These are phyloP conservation scores for Deilephila porcellus DNA, from an alignment of 2,888 invertebrate genomes.

Conservation along the genomic window DNA sequence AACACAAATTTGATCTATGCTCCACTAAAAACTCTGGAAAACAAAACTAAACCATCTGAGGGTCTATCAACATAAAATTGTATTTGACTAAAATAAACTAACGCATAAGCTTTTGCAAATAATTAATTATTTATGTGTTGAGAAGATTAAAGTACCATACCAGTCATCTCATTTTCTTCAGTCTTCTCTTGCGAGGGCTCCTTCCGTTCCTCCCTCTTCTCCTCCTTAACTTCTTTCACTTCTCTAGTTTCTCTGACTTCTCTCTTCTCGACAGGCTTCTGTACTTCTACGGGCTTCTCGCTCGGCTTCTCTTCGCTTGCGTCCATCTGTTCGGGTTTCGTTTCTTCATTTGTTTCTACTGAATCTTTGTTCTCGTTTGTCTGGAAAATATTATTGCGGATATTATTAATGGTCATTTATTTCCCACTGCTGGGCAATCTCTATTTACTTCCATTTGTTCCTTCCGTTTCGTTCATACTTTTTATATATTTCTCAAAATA, in stretches of 20 bases:
- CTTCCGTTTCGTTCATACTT: neutral
- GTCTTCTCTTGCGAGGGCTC: conserved; percentile 71
- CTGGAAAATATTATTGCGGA: conserved; percentile 42
- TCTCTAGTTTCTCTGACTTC: conserved; percentile 42
- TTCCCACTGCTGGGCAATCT: neutral
- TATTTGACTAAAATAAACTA: no score
- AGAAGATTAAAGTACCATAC: conserved; percentile 55
- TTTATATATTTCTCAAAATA: no score
- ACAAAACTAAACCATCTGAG: no score
- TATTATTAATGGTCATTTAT: no score
- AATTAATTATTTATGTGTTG: no score
- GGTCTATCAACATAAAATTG: no score
- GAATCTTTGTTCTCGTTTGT: conserved; percentile 69
- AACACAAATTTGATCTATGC: no score
- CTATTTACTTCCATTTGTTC: neutral
- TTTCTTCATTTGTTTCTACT: conserved; percentile 57
- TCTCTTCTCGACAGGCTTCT: conserved; percentile 50
- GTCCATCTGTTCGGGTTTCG: conserved; percentile 60
- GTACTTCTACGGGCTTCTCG: conserved; percentile 47
- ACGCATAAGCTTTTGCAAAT: no score
- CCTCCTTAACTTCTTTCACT: conserved; percentile 44
- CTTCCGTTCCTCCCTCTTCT: conserved; percentile 64
- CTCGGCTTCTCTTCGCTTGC: conserved; percentile 37
- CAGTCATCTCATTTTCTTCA: conserved; percentile 86
- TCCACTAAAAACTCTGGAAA: no score